Percentiles rank a stretch among this genome's conserved stretches.
phyloP scores from a whole-genome alignment of 2,888 invertebrate species.

The Sinhomidia bicolor region DNA sequence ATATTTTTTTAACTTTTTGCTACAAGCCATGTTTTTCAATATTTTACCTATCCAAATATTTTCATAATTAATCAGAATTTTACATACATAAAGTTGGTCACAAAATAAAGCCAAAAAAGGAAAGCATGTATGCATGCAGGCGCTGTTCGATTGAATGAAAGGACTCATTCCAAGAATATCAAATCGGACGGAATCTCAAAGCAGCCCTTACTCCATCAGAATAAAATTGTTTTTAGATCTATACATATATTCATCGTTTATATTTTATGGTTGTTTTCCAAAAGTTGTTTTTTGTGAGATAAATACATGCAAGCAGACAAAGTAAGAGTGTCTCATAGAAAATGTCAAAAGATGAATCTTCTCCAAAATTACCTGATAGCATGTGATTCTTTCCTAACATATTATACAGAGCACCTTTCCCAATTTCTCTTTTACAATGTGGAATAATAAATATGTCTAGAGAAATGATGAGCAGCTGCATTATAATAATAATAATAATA shows the following conservation, averaged over 20 bases:
- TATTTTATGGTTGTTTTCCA: background rate
- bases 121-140: background rate
- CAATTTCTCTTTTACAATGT: background rate
- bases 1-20: too few relatives aligned
- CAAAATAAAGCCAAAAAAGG: background rate
- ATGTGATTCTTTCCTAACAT: background rate
- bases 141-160: constrained; percentile 10
- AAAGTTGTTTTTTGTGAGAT: background rate
- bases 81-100: constrained; percentile 5
- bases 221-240: background rate
- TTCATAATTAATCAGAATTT: constrained; percentile 54
- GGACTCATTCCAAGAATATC: constrained; percentile 19
- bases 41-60: background rate
- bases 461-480: background rate
- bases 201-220: constrained; percentile 23
- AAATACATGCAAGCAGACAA: background rate
- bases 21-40: too few relatives aligned
- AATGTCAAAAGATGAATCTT: background rate
- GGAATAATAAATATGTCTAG: background rate
- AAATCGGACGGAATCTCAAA: constrained; percentile 3
- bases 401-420: background rate
- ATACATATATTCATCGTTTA: too few relatives aligned
- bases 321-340: background rate
- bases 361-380: background rate
- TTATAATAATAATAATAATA: too few relatives aligned